Base-by-base conservation (phyloP, 2,888 invertebrate species). In the Tanypteryx hageni region DNA sequence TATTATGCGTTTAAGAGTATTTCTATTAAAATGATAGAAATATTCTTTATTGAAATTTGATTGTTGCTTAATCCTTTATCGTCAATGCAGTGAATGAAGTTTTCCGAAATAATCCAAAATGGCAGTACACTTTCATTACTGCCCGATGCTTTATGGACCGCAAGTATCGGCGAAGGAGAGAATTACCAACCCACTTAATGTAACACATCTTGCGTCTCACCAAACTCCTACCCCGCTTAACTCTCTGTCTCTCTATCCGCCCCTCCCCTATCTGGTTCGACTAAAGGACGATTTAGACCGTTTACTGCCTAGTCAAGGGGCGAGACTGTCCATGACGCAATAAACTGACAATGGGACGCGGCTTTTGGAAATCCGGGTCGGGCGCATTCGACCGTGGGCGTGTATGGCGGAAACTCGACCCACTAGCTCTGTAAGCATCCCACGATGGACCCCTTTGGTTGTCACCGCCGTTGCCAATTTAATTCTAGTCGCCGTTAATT, bases 131-230 rank as follows among this genome's bases (percentile, higher is more conserved):
- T 44, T 44, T 5, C 5, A 44, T 44, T 44, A n/a, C n/a, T n/a
- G n/a, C n/a, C n/a, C n/a, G n/a, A n/a, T n/a, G n/a, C n/a, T n/a
- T n/a, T n/a, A 1, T 14, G 76, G 76, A 76, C 22, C 76, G 27
- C 22, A 22, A 76, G 76, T 27, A 27, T 27, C 76, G 76, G 16
- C 76, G 27, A 14, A 76, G 76, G 22, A 44, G 44, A 83, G 89
- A 64, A 64, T 61, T 31, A 56, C 61, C 89, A 44, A 68, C 64
- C 89, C 64, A 31, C 89, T 89, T 89, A 64, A 89, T 89, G 89
- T 56, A 18, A 31, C 27, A 58, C 86, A 11, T 86, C 18, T 59
- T 59, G 8, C 58, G 4, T 59, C 61, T 59, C 57, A 58, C 64
- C 31, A 61, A 44, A 61, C n/a, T 16, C 11, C 18, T 44, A 61